A percentile compares a stretch with the other conserved stretches of the same genome.
These are phyloP conservation scores for Catocala sponsa DNA, from an alignment of 2,888 invertebrate species.

Conservation along the genomic window DNA sequence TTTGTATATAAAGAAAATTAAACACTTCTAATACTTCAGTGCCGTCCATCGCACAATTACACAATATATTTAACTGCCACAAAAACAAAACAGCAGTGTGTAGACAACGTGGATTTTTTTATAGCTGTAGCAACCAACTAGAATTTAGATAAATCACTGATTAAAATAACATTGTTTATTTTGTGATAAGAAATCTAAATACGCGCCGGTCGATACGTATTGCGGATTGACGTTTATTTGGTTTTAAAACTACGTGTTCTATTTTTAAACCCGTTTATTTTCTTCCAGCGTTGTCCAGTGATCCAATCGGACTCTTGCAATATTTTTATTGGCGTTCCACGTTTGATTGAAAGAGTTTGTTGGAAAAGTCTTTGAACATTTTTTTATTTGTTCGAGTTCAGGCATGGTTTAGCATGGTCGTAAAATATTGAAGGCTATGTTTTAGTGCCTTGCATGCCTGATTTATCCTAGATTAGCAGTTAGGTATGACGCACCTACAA, in stretches of 20 bases:
- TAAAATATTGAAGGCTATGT: conserved; percentile 8
- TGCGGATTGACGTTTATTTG: conserved; percentile 43
- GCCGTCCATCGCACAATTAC: conserved; percentile 56
- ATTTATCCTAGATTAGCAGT: conserved; percentile 12
- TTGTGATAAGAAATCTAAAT: conserved; percentile 23
- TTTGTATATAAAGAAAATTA: conserved; percentile 64
- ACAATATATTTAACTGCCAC: conserved; percentile 21
- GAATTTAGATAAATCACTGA: conserved; percentile 25
- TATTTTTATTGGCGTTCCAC: conserved; percentile 41
- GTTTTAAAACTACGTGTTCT: conserved; percentile 47
- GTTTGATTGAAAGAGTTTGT: conserved; percentile 37
- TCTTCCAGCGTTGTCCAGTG: conserved; percentile 41
- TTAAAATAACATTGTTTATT: conserved; percentile 13
- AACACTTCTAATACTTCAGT: conserved; percentile 45
- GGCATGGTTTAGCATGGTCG: background rate
- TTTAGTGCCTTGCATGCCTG: background rate
- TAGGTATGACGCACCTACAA: conserved; percentile 15
- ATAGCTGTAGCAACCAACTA: conserved; percentile 7
- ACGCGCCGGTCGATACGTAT: conserved; percentile 24
- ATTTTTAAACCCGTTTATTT: conserved; percentile 53
- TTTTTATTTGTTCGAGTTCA: no score
- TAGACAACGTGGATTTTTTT: background rate
- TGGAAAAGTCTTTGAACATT: conserved; percentile 10
- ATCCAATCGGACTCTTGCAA: conserved; percentile 25
- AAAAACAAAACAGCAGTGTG: conserved; percentile 6